phyloP scores from a whole-genome alignment of 2,113 vertebrate species.

The Microtus ochrogaster region DNA sequence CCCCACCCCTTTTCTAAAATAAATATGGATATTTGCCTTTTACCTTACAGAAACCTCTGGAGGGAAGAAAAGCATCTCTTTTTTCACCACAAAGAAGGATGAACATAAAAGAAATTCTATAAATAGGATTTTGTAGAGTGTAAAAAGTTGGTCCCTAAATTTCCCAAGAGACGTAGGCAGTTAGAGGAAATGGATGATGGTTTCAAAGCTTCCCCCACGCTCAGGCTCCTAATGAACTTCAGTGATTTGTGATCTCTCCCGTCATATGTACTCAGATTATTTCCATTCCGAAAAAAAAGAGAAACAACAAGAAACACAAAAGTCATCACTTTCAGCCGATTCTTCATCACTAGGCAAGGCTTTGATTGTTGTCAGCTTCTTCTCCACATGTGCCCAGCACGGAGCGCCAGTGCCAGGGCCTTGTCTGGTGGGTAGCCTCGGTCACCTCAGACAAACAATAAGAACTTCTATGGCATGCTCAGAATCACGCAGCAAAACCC shows the following conservation, averaged over 20 bases:
- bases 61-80: neutral
- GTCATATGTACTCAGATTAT: neutral
- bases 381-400: neutral
- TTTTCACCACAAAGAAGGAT: constrained; percentile 39
- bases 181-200: constrained; percentile 54
- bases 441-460: neutral
- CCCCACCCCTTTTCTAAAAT: neutral
- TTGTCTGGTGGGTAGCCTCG: fast-evolving
- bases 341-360: neutral
- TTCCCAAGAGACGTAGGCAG: constrained; percentile 67
- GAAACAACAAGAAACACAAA: neutral
- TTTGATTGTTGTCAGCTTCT: neutral
- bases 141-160: constrained; percentile 65
- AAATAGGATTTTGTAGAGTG: constrained; percentile 71
- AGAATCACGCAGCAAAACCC: constrained; percentile 16
- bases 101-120: constrained; percentile 71
- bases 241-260: constrained; percentile 63
- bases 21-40: constrained; percentile 60
- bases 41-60: constrained; percentile 10
- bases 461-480: neutral
- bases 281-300: neutral
- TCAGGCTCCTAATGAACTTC: constrained; percentile 50
- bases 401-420: neutral
- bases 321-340: neutral
- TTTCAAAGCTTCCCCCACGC: constrained; percentile 33